These are phyloP conservation scores for Dinoponera quadriceps DNA, from an alignment of 1,140 invertebrate species.

Conservation along the genomic window DNA sequence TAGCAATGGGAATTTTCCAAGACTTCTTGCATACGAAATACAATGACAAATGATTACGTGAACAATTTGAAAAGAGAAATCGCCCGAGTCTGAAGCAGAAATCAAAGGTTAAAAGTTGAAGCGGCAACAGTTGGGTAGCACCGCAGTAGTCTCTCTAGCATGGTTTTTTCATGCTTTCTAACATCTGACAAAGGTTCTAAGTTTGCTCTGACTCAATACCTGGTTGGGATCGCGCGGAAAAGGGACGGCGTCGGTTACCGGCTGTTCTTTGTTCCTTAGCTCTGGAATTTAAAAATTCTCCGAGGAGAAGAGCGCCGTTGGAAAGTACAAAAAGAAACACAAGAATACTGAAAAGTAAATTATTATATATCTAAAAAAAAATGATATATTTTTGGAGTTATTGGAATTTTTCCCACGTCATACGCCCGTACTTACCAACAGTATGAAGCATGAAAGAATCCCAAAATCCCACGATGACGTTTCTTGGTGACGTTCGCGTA, in stretches of 20 bases:
- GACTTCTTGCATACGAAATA: not conserved
- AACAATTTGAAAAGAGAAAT: not conserved
- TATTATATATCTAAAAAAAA: too few relatives aligned
- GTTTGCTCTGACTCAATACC: not conserved
- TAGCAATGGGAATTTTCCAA: not conserved
- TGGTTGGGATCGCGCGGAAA: not conserved
- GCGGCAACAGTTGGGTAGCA: constrained; percentile 1
- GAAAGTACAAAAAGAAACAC: not conserved
- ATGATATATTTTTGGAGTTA: too few relatives aligned
- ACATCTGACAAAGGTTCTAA: not conserved
- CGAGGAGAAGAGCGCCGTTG: not conserved
- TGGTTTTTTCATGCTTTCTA: not conserved
- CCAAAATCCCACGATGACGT: not conserved
- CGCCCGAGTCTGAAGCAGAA: not conserved
- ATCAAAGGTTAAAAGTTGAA: not conserved
- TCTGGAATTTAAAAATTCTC: not conserved
- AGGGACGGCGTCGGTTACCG: not conserved
- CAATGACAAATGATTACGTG: not conserved
- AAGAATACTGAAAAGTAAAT: too few relatives aligned
- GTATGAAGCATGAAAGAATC: not conserved
- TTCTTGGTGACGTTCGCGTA: too few relatives aligned
- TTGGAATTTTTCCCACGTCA: too few relatives aligned
- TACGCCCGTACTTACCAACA: too few relatives aligned
- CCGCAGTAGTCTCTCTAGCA: too few relatives aligned
- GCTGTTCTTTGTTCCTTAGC: not conserved